phyloP scores from a whole-genome alignment of 2,888 invertebrate genomes.

The Agrilus mali region DNA sequence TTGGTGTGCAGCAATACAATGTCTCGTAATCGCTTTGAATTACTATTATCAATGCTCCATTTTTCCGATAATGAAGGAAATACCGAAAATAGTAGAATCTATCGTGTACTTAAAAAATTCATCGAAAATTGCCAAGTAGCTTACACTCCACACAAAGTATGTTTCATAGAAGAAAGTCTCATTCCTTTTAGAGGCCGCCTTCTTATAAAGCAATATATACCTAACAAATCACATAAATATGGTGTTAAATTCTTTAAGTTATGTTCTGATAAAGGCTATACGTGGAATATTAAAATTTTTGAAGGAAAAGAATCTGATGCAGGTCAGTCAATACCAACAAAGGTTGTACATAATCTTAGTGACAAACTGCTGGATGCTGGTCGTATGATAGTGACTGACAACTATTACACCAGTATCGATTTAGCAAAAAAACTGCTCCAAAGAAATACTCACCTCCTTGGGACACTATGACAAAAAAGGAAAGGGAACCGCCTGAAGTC shows the following conservation, averaged over 20 bases:
- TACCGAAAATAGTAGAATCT: slow-evolving; percentile 3
- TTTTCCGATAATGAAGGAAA: slow-evolving; percentile 9
- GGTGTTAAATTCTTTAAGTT: slow-evolving; percentile 22
- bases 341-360: slow-evolving; percentile 1
- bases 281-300: slow-evolving; percentile 11
- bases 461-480: slow-evolving; percentile 15
- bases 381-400: slow-evolving; percentile 5
- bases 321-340: slow-evolving; percentile 5
- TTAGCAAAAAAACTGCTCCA: slow-evolving; percentile 8
- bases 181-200: slow-evolving; percentile 16
- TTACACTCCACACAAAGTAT: slow-evolving; percentile 15
- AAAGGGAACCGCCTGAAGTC: slow-evolving; percentile 13
- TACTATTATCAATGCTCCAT: slow-evolving; percentile 7
- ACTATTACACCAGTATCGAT: slow-evolving; percentile 13
- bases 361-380: slow-evolving; percentile 1
- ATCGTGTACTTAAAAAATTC: slow-evolving; percentile 9
- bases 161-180: slow-evolving; percentile 21
- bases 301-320: slow-evolving; percentile 7
- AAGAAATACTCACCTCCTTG: slow-evolving; percentile 13
- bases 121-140: too few species aligned
- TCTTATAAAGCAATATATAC: slow-evolving; percentile 19
- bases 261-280: slow-evolving; percentile 10
- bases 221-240: slow-evolving; percentile 18
- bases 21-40: slow-evolving; percentile 11
- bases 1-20: slow-evolving; percentile 5